phyloP scores from a whole-genome alignment of 2,113 vertebrate species.

The Halichoerus grypus region DNA sequence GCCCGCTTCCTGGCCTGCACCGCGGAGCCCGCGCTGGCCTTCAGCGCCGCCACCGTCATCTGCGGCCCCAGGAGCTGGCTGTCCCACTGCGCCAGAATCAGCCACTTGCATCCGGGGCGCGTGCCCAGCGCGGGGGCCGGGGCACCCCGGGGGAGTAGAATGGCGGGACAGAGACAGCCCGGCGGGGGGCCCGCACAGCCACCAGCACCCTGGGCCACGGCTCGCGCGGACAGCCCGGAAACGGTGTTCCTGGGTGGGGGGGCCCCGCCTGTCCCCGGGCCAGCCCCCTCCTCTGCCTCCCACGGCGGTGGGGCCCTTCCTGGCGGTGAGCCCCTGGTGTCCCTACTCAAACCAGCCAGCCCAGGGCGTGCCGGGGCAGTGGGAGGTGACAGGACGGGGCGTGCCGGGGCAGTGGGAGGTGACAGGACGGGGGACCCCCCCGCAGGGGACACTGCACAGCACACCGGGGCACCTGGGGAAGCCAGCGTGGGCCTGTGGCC shows the following conservation, averaged over 20 bases:
- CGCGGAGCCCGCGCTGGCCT: constrained; percentile 72
- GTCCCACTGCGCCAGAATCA: constrained; percentile 29
- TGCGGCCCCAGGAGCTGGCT: constrained; percentile 84
- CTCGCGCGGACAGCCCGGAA: background rate
- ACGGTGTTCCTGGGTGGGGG: background rate
- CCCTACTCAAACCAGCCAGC: background rate
- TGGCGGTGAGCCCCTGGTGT: fast-evolving
- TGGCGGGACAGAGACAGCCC: background rate
- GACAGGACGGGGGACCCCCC: background rate
- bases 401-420: background rate
- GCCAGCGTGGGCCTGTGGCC: background rate
- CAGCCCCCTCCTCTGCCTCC: background rate
- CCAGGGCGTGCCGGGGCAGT: background rate
- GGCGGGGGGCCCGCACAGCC: background rate
- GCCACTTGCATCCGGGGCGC: background rate
- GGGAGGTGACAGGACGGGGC: too few relatives aligned
- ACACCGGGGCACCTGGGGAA: background rate
- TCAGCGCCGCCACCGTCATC: constrained; percentile 84
- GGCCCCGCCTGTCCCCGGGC: background rate
- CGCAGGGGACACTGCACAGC: background rate
- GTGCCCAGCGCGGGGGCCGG: background rate
- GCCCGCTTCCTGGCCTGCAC: constrained; percentile 83
- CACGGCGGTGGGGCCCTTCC: background rate
- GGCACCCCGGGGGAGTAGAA: background rate
- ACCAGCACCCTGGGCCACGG: background rate